Conservation (phyloP, 2,888 invertebrate genomes). For the Oeneis ivallda region DNA sequence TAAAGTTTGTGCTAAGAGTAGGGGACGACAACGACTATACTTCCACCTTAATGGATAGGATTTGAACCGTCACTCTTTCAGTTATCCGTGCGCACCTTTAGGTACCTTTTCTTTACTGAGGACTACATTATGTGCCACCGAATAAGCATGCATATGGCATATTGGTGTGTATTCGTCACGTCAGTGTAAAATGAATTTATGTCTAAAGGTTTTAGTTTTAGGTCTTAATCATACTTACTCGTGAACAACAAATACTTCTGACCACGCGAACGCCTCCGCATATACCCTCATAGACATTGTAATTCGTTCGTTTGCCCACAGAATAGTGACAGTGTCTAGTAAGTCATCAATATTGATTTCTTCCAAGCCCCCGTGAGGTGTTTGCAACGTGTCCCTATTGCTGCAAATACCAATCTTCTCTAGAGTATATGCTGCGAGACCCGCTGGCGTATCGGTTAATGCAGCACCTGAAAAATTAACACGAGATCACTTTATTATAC, state of each 20-base stretch:
- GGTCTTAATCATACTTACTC: slow-evolving; percentile 49
- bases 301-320: slow-evolving; percentile 89
- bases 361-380: slow-evolving; percentile 85
- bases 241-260: slow-evolving; percentile 51
- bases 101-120: too few relatives aligned
- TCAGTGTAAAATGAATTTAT: too few relatives aligned
- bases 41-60: too few relatives aligned
- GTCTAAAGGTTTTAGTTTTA: too few relatives aligned
- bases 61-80: too few relatives aligned
- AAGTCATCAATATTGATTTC: slow-evolving; percentile 86
- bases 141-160: too few relatives aligned
- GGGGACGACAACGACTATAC: too few relatives aligned
- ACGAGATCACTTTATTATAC: too few relatives aligned
- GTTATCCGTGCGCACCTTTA: too few relatives aligned
- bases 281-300: slow-evolving; percentile 89
- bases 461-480: slow-evolving; percentile 54
- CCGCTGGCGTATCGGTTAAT: slow-evolving; percentile 89
- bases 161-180: too few relatives aligned
- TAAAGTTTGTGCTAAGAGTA: too few relatives aligned
- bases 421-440: slow-evolving; percentile 92
- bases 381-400: slow-evolving; percentile 79
- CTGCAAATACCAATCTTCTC: slow-evolving; percentile 91
- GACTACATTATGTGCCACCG: too few relatives aligned
- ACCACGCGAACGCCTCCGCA: slow-evolving; percentile 79
- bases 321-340: slow-evolving; percentile 91